Evolutionary conservation across 2,797 vertebrate genomes (phyloP).

Genomic region (Austrolebias charrua): DNA sequence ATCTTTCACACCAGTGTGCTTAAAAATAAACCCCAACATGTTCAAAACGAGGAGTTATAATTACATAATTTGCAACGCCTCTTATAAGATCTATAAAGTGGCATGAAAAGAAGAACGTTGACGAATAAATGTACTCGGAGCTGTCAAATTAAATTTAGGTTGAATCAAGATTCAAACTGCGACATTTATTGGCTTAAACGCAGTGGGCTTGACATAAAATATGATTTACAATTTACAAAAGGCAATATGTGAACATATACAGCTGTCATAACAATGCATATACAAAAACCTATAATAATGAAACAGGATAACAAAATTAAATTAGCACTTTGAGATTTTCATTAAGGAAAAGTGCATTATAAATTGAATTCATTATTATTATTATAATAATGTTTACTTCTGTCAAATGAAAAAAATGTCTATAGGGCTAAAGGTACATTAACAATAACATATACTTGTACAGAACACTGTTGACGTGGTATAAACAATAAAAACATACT

Average conservation of each 20-base stretch:
- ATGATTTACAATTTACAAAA: conserved; percentile 4
- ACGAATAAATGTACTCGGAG: no score
- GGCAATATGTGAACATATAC: not conserved
- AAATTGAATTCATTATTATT: no score
- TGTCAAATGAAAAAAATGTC: not conserved
- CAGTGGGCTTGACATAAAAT: not conserved
- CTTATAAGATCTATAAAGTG: no score
- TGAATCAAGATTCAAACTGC: not conserved
- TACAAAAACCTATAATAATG: no score
- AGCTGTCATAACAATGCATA: not conserved
- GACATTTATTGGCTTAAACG: not conserved
- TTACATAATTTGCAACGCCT: no score
- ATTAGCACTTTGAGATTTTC: no score
- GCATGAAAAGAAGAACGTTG: no score
- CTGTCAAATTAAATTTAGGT: not conserved
- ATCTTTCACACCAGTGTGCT: conserved; percentile 6
- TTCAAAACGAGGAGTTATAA: no score
- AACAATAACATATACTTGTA: not conserved
- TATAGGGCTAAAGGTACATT: not conserved
- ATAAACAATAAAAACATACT: not conserved
- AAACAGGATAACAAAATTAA: no score
- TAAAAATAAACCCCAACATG: not conserved
- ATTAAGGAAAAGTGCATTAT: no score
- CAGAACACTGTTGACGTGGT: no score
- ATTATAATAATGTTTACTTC: not conserved